Evolutionary conservation across 2,113 vertebrate species (phyloP), one percentile per base, ranked within the genome.

Genomic region (Conger conger): DNA sequence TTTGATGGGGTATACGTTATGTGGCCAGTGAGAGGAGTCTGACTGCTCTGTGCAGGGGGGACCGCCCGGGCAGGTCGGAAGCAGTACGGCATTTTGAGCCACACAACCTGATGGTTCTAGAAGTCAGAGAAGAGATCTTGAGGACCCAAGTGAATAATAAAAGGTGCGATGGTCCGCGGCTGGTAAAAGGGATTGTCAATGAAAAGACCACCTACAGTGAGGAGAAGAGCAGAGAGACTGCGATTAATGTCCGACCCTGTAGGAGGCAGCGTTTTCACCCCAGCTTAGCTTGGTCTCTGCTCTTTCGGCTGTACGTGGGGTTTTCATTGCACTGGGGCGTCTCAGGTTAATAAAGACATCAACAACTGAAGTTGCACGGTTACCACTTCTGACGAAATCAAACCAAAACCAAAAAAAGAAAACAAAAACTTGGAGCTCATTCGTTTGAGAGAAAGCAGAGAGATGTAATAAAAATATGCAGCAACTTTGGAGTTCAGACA

Each of bases 51-150:
- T 91, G 90, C 79, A 60, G 89, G 87, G 82, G 86, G 87, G 90
- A 89, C 89, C 87, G 89, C 81, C 88, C 86, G 89, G 84, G 86
- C 80, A 85, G 87, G 87, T 73, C 88, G 82, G 87, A 86, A 88
- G 88, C 86, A 73, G 86, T 87, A 85, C 86, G 83, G 88, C 94
- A 94, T 95, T 96, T 95, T 88, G 92, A 95, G 94, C 93, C 94
- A 95, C 94, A 95, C 95, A 96, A 96, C 94, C 95, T 96, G 95
- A 96, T 94, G 96, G 95, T 94, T 96, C 96, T 98, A 99, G 97
- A 98, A 98, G 97, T 99, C 98, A 96, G 98, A 99, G 97, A 98
- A 99, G 96, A 98, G 97, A 96, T 99, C 98, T 96, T 98, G 98
- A 93, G 97, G 97, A 93, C 97, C 97, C 96, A 99, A 97, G 94